Base-by-base conservation (phyloP, 2,113 vertebrate species). In the Collichthys lucidus region DNA sequence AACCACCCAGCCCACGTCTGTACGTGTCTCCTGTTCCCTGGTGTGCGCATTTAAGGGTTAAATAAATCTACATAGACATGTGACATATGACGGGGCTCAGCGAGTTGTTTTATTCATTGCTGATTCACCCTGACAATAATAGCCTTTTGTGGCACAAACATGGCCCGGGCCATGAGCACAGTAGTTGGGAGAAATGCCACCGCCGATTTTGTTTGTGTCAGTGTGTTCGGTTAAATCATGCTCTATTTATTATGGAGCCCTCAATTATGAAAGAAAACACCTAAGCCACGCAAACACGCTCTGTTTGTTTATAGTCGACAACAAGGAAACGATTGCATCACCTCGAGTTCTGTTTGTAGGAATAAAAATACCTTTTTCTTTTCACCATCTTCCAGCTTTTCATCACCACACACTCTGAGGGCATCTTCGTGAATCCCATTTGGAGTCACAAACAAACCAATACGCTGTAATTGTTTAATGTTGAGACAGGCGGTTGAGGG, bases 51-150 rank as follows among this genome's bases (percentile, higher is more conserved):
- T 22, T 14, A 6, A 46, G 73, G 74, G 75, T 85, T 84, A 85
- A 88, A 91, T 89, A 90, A 89, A 91, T 88, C 86, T 59, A 57
- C 80, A n/a, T 44, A 56, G 81, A 82, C 85, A 56, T 78, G 82
- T 79, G 87, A 83, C 84, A 72, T 85, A 74, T 82, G 86, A 91
- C 49, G 44, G 63, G 35, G 16, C 74, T 78, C 44, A 55, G 1
- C 31, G 71, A 47, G 61, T 0, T 40, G 31, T 62, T 82, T 61
- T 64, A 73, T 77, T 82, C 83, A 71, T 35, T 72, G n/a, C 64
- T 83, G 72, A 86, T 71, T 84, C 78, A 88, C 59, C 22, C 60
- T 19, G 67, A 74, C 83, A 80, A 80, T 73, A 77, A 86, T 59
- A 72, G 53, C 50, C 14, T 40, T 31, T 52, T 68, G 77, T 80